Evolutionary conservation across 2,113 vertebrate genomes (phyloP), one percentile per base, ranked within the genome.

Genomic region (Grallaria varia): DNA sequence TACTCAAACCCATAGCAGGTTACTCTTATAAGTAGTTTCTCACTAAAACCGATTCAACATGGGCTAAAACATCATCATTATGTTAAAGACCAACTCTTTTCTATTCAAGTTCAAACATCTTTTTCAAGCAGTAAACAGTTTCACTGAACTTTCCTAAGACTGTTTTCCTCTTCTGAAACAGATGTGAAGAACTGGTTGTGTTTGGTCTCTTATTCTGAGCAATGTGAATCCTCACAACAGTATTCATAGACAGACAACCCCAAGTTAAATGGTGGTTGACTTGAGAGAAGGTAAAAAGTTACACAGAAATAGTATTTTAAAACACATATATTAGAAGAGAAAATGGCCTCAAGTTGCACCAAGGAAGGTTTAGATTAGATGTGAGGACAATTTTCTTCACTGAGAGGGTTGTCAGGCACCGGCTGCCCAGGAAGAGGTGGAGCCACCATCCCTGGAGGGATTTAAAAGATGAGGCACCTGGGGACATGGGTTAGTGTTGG

Each of bases 41-140:
- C 30, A 45, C 23, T 52, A 30, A 42, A 81, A 49, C 10, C 0
- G 0, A 39, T 67, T 53, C 21, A 50, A 9, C 5, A 4, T 19
- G 27, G 20, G 19, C 15, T 59, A 88, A 72, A 75, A n/a, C 28
- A 60, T 6, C 44, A 50, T 2, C 58, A 50, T 13, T 23, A 37
- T 40, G 40, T 35, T 53, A 47, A 53, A 60, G 8, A 10, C 9
- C n/a, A n/a, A 12, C 10, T 62, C 22, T 40, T n/a, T 58, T 16
- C 28, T 52, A 4, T 3, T 25, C 25, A 78, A 60, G 44, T 22
- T 79, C n/a, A 49, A 93, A 56, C 31, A 49, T 14, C 11, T 4
- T 80, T n/a, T 80, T 24, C 66, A 79, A 42, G 47, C 3, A 4
- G 44, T 58, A 72, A 84, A 33, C 19, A 55, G 66, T 39, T 45